phyloP scores from a whole-genome alignment of 2,888 invertebrate genomes.

The Rotaria magnacalcarata region DNA sequence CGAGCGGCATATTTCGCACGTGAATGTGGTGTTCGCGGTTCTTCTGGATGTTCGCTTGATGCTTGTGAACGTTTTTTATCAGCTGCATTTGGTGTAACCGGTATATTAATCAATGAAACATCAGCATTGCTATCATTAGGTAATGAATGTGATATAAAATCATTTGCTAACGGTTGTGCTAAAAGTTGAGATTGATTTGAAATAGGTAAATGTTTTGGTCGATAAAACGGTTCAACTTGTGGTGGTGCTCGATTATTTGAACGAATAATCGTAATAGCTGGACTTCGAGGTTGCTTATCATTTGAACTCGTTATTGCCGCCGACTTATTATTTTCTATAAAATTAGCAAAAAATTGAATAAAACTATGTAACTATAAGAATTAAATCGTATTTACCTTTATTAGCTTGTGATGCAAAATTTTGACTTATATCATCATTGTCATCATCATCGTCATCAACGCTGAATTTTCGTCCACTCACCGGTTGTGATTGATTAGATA shows the following conservation, averaged over 20 bases:
- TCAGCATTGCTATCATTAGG: not conserved
- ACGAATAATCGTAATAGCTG: not conserved
- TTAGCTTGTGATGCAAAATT: not conserved
- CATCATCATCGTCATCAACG: not conserved
- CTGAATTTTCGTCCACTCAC: not conserved
- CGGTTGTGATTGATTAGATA: not conserved
- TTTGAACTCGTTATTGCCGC: not conserved
- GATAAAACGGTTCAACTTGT: constrained; percentile 27
- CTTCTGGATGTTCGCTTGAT: not conserved
- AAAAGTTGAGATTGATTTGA: not conserved
- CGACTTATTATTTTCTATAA: constrained; percentile 12
- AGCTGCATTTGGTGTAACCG: not conserved
- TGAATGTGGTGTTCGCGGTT: constrained; percentile 35
- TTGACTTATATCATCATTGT: not conserved
- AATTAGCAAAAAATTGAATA: not conserved
- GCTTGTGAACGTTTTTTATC: constrained; percentile 19
- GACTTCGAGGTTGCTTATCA: not conserved
- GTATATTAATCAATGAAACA: not conserved
- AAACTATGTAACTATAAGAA: too few species aligned
- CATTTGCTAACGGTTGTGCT: not conserved
- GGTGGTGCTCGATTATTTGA: not conserved
- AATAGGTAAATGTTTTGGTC: not conserved
- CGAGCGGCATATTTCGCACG: constrained; percentile 23
- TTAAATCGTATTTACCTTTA: not conserved
- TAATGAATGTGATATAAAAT: constrained; percentile 26